phyloP scores from a whole-genome alignment of 2,113 vertebrate species.

The Xiphorhynchus elegans region DNA sequence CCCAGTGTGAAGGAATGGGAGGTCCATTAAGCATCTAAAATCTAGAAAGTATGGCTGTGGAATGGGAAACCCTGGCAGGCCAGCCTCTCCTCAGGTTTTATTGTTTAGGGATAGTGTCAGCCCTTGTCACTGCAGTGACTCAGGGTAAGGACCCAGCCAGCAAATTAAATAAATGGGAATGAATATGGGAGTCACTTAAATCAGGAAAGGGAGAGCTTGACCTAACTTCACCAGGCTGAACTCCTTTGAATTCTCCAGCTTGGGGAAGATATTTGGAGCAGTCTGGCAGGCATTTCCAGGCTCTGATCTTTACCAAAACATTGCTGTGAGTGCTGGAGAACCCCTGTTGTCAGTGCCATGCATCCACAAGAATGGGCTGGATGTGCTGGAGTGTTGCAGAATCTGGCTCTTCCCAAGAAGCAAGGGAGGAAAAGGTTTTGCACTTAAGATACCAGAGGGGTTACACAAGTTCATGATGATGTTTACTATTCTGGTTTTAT shows the following conservation, averaged over 20 bases:
- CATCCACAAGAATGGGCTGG: not conserved
- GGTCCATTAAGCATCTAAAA: not conserved
- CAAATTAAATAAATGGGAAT: not conserved
- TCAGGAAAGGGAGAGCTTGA: not conserved
- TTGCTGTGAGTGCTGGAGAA: not conserved
- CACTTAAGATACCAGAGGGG: not conserved
- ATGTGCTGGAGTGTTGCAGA: not conserved
- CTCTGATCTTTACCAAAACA: not conserved
- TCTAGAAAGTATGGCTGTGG: not conserved
- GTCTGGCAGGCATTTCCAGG: not conserved
- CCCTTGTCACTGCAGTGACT: not conserved
- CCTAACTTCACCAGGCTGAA: not conserved
- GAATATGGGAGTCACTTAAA: not conserved
- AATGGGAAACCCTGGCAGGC: not conserved
- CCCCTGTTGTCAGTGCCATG: fast-evolving
- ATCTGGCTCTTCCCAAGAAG: not conserved
- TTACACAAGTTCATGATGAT: not conserved
- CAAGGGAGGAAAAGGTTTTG: not conserved
- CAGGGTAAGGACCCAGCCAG: not conserved
- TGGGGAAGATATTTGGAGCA: not conserved
- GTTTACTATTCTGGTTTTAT: not conserved
- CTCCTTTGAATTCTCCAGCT: not conserved
- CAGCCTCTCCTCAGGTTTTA: not conserved
- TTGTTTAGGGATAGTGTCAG: not conserved
- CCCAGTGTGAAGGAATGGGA: not conserved